Evolutionary conservation across 2,888 invertebrate species (phyloP), one percentile per base, ranked within the genome.

Genomic region (Taphrorychus bicolor): DNA sequence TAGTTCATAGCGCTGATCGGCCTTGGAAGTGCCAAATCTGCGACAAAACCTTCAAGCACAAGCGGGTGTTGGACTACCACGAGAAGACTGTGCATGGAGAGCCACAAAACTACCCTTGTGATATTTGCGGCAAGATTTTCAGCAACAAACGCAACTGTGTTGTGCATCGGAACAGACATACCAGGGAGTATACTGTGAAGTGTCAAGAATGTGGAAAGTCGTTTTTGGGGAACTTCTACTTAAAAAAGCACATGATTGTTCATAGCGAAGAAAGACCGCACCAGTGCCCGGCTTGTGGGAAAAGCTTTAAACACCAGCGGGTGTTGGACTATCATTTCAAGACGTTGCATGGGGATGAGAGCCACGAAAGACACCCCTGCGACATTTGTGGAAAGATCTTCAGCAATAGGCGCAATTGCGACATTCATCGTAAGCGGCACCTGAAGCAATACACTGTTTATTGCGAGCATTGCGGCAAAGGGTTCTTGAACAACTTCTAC

Each of bases 311-410:
- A 41, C 69, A 69, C 23, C 69, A 64, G 41, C 59, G 75, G 24
- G 60, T 74, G 23, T 70, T 75, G 11, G 78, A 78, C 72, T 79
- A 81, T 0, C 83, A 83, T 1, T 80, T 82, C 64, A 83, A 83
- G 70, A 79, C 82, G 22, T 58, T 73, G 7, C 72, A 83, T 83
- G 86, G 86, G 65, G 82, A 84, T n/a, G 80, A 83, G 61, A 87
- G 87, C 65, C 84, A 83, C 41, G 87, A 86, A 72, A 77, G 83
- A 0, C 87, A 86, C 73, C 84, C 85, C 52, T 88, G 88, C 70
- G 81, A 85, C 0, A 79, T 85, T 0, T 88, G 88, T 70, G 85
- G 86, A 0, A 86, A 86, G 72, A 84, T 84, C 49, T 84, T 87
- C 71, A 73, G 72, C 18, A 73, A 73, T 1, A 75, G 76, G 59